phyloP scores from a whole-genome alignment of 1,140 invertebrate species.

The Caerostris darwini region DNA sequence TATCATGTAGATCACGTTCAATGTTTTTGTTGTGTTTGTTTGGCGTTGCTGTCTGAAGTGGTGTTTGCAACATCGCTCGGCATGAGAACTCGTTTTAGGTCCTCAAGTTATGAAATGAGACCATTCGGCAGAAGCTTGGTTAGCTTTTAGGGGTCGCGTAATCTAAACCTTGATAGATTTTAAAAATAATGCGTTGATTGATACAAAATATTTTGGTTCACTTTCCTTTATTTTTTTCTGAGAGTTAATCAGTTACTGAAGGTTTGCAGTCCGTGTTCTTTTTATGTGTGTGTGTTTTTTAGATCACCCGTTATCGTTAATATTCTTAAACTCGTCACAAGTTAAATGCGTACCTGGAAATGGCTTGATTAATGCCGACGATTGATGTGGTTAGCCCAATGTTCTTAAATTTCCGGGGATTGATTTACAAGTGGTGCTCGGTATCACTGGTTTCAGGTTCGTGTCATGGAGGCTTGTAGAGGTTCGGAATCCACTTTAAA shows the following conservation, averaged over 20 bases:
- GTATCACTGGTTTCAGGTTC: no score
- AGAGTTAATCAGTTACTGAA: neutral
- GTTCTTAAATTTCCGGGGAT: neutral
- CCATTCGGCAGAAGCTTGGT: neutral
- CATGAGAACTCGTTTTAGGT: neutral
- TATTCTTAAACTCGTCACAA: neutral
- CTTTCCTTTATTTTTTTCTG: neutral
- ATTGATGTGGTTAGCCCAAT: neutral
- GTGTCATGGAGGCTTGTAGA: no score
- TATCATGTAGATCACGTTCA: conserved; percentile 29
- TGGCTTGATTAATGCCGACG: neutral
- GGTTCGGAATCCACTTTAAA: no score
- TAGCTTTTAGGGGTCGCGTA: neutral
- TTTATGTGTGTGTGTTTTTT: neutral
- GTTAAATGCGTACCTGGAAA: neutral
- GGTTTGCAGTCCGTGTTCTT: neutral
- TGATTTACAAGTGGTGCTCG: no score
- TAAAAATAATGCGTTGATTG: neutral
- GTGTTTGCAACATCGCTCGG: neutral
- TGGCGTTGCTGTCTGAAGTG: neutral
- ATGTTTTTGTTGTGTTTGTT: neutral
- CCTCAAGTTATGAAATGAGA: neutral
- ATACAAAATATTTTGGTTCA: neutral
- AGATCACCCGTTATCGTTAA: neutral
- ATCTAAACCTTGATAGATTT: neutral